phyloP scores from a whole-genome alignment of 2,797 vertebrate species.

The Staurois parvus region DNA sequence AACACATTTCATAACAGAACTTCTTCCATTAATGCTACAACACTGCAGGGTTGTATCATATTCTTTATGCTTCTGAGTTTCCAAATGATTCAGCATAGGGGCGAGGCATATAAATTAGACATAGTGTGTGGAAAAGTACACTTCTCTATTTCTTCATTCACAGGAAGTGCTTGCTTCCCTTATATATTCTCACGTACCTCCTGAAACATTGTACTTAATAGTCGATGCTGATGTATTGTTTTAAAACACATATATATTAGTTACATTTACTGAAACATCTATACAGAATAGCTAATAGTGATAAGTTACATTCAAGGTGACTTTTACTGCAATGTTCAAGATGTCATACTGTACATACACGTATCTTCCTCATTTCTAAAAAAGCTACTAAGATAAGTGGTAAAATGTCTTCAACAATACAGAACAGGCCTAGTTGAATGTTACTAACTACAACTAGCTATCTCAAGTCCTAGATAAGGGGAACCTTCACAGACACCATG shows the following conservation, averaged over 20 bases:
- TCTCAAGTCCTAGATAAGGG: no score
- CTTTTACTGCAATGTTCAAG: no score
- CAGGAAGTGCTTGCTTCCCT: constrained; percentile 22
- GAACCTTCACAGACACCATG: no score
- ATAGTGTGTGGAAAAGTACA: constrained; percentile 40
- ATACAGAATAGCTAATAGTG: no score
- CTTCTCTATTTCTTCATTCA: constrained; percentile 43
- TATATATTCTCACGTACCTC: neutral
- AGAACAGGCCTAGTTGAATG: no score
- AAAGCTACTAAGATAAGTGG: no score
- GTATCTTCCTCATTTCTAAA: no score
- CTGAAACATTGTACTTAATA: neutral
- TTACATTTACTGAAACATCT: neutral
- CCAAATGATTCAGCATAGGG: constrained; percentile 35
- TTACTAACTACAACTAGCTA: no score
- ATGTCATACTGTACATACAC: no score
- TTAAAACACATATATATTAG: neutral
- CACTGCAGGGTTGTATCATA: neutral
- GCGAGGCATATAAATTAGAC: constrained; percentile 9
- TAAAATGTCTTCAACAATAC: no score
- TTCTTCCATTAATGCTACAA: neutral
- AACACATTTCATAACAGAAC: no score
- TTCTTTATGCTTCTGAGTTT: constrained; percentile 16
- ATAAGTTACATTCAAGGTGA: no score
- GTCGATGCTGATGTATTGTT: neutral